Conservation (phyloP, 2,113 vertebrate genomes). For the Pardalotus punctatus region DNA sequence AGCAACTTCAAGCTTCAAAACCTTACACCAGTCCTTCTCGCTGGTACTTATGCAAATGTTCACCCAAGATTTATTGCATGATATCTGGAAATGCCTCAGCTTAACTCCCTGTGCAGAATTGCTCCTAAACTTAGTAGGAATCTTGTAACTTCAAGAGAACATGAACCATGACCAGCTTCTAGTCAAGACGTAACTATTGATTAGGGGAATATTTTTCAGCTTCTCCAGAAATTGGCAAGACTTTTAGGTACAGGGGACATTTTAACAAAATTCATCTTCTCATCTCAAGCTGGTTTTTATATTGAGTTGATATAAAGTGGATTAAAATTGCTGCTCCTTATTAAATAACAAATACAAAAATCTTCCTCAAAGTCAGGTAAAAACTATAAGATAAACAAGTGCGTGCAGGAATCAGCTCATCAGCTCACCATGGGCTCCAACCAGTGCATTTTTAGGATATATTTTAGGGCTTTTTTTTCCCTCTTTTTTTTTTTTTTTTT, state of each 20-base stretch:
- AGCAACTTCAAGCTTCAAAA: background rate
- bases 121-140: background rate
- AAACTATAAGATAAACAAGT: background rate
- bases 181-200: background rate
- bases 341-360: background rate
- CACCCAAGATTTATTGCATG: background rate
- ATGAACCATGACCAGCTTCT: background rate
- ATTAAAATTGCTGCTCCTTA: background rate
- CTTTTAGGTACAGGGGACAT: background rate
- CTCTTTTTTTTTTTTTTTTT: background rate
- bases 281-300: background rate
- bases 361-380: background rate
- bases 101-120: background rate
- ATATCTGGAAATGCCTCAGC: background rate
- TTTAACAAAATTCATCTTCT: background rate
- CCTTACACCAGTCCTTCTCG: background rate
- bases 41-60: background rate
- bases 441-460: background rate
- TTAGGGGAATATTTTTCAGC: background rate
- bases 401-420: background rate
- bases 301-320: background rate
- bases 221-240: background rate
- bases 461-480: background rate
- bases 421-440: fast-evolving
- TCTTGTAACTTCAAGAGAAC: background rate